Percentiles rank a stretch among this genome's conserved stretches.
These are phyloP conservation scores for Amphimallon solstitiale DNA, from an alignment of 2,888 invertebrate genomes.

Conservation along the genomic window DNA sequence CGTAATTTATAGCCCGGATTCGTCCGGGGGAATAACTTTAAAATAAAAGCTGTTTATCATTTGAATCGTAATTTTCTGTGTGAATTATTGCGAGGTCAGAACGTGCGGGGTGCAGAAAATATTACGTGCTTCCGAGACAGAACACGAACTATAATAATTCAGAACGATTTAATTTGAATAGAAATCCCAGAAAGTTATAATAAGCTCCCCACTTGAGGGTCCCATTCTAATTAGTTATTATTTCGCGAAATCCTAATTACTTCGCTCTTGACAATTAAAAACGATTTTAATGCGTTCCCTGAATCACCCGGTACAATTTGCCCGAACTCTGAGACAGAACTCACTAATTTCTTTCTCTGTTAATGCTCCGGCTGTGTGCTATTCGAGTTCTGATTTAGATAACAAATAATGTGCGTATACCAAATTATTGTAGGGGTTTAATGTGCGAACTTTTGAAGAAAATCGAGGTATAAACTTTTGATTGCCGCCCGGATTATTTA, in stretches of 20 bases:
- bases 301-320: neutral
- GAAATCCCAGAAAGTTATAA: neutral
- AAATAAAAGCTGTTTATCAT: no score
- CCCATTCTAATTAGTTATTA: conserved; percentile 1
- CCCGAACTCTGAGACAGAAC: neutral
- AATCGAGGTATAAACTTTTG: no score
- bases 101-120: neutral
- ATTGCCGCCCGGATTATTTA: no score
- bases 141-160: conserved; percentile 1
- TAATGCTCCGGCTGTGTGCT: no score
- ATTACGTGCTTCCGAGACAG: conserved; percentile 2
- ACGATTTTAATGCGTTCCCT: neutral
- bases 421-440: neutral
- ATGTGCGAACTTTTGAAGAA: no score
- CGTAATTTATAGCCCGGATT: no score
- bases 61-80: no score
- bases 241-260: conserved; percentile 7
- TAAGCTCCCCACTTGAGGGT: neutral
- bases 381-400: neutral
- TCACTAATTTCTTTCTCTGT: neutral
- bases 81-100: no score
- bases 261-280: neutral
- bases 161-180: conserved; percentile 5
- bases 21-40: no score
- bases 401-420: neutral